These are phyloP conservation scores for Zaprionus obscuricornis DNA, from an alignment of 2,888 invertebrate species.

Conservation along the genomic window DNA sequence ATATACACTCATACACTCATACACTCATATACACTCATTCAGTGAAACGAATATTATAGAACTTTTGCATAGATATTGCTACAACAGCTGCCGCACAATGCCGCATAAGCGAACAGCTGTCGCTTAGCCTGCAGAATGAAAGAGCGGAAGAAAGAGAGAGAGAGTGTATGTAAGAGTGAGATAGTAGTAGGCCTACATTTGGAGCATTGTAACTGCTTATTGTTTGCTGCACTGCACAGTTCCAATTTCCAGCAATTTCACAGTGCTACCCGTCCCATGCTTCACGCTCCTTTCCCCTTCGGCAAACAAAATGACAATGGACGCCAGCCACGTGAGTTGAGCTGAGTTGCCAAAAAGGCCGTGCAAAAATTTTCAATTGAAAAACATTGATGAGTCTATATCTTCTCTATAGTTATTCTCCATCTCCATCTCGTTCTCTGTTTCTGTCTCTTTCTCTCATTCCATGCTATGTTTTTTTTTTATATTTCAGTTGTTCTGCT, in stretches of 20 bases:
- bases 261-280: no score
- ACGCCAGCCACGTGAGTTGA: slow-evolving; percentile 51
- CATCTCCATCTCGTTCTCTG: no score
- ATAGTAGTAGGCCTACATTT: slow-evolving; percentile 41
- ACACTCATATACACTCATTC: slow-evolving; percentile 14
- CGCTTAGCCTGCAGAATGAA: neutral
- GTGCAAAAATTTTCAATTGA: slow-evolving; percentile 76
- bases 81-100: slow-evolving; percentile 37
- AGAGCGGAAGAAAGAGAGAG: slow-evolving; percentile 22
- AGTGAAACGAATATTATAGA: slow-evolving; percentile 46
- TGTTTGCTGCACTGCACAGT: slow-evolving; percentile 65
- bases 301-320: slow-evolving; percentile 54
- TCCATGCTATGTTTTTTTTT: slow-evolving; percentile 14
- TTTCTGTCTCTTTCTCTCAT: neutral
- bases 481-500: slow-evolving; percentile 29
- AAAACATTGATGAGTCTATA: slow-evolving; percentile 72
- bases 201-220: slow-evolving; percentile 54
- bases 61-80: slow-evolving; percentile 62
- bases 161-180: no score
- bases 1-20: slow-evolving; percentile 5
- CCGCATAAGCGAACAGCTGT: slow-evolving; percentile 43
- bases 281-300: no score
- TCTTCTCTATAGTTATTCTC: slow-evolving; percentile 37
- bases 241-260: slow-evolving; percentile 68
- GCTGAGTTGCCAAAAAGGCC: slow-evolving; percentile 31